A percentile compares a stretch with the other conserved stretches of the same genome.
phyloP scores from a whole-genome alignment of 2,797 vertebrate species.

The Phalanger gymnotis region DNA sequence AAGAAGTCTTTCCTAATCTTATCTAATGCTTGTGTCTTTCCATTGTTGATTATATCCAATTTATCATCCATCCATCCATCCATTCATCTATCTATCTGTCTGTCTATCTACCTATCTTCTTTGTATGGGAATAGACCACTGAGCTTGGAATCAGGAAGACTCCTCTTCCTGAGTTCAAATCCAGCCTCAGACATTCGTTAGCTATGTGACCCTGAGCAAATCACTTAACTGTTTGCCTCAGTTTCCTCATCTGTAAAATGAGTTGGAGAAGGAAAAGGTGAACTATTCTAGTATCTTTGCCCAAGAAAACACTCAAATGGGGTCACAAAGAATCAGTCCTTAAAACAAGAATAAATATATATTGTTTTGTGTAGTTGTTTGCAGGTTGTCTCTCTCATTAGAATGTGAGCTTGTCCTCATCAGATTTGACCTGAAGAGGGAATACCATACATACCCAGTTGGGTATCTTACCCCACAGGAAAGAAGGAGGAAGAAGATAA shows the following conservation, averaged over 20 bases:
- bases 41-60: background rate
- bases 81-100: too few species aligned
- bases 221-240: background rate
- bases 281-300: background rate
- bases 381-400: background rate
- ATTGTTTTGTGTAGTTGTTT: too few species aligned
- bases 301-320: background rate
- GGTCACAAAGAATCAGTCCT: background rate
- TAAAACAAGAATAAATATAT: background rate
- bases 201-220: background rate
- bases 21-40: background rate
- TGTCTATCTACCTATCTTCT: background rate
- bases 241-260: background rate
- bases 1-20: background rate
- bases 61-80: background rate
- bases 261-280: background rate
- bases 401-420: background rate
- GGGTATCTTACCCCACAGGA: too few species aligned
- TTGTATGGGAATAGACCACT: background rate
- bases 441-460: too few species aligned
- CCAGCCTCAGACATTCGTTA: background rate
- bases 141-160: too few species aligned
- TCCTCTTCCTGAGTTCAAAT: too few species aligned
- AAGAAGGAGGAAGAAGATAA: too few species aligned
- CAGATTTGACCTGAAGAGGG: too few species aligned